Base-by-base conservation (phyloP, 2,113 vertebrate genomes). In the Cyphomyrus discorhynchus region DNA sequence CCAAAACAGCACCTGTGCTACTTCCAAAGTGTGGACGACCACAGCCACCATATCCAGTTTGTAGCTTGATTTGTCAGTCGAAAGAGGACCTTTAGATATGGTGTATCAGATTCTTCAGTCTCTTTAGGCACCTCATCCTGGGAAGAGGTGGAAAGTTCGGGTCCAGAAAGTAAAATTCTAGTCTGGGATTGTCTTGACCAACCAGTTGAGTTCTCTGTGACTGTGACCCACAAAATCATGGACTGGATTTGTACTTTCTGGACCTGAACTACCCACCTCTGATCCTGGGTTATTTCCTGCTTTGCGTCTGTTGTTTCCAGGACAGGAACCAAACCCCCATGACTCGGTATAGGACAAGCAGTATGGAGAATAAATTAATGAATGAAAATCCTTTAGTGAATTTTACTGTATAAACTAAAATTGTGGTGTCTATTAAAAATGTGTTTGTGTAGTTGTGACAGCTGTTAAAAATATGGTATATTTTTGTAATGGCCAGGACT, bases 1-100 rank as follows among this genome's bases (percentile, higher is more conserved):
- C 86, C 89, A 89, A 91, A 92, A 89, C 90, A 91, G 46, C 90
- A 80, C 45, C 45, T 84, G 90, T 92, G 86, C 74, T 45, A 62
- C 17, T 24, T 21, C 13, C 31, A 80, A 17, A 80, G 49, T 19
- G 1, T 35, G n/a, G 52, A 42, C 56, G 62, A 56, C 31, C 45
- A 17, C 45, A 10, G 15, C 19, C 58, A 53, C 49, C 19, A 66
- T 52, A n/a, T 39, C 17, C 21, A 21, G 45, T 39, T n/a, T 13
- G 19, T 10, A 24, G 15, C n/a, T 46, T 19, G 24, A 80, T 6
- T 21, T 24, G 39, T 47, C 42, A n/a, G 39, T 47, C 45, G 2
- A 11, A 83, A 47, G 80, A 42, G 3, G 19, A 19, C 15, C 31
- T 19, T 80, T 80, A 17, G 31, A 77, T 1, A 77, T 39, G 15